Evolutionary conservation across 1,140 invertebrate species (phyloP).

Genomic region (Drosophila jambulina): DNA sequence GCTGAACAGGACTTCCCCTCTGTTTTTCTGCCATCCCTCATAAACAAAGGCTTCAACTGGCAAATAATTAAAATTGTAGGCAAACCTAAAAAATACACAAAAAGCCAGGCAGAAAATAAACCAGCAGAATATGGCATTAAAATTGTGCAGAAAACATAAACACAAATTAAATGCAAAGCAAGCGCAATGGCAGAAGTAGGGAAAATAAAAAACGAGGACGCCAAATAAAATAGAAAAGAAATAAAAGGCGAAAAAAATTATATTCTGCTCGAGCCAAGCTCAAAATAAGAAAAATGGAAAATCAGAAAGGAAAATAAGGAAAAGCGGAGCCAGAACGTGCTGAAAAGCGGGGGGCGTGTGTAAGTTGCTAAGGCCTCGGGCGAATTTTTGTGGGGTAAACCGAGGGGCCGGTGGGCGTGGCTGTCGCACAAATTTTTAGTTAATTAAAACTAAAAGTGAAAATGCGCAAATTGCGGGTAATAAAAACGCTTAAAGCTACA

Average conservation of each 20-base stretch:
- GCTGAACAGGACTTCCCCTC: conserved; percentile 13
- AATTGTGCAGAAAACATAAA: conserved; percentile 62
- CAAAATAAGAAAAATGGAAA: conserved; percentile 49
- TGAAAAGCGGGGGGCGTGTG: conserved; percentile 2
- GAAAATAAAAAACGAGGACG: conserved; percentile 53
- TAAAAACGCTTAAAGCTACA: conserved; percentile 68
- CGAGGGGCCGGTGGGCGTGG: conserved; percentile 9
- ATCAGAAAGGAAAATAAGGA: conserved; percentile 25
- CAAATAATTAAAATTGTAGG: conserved; percentile 76
- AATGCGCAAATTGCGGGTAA: conserved; percentile 78
- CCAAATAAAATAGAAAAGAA: conserved; percentile 68
- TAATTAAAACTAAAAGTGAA: conserved; percentile 83
- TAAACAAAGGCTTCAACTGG: conserved; percentile 50
- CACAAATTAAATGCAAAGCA: conserved; percentile 61
- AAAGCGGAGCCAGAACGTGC: conserved; percentile 14
- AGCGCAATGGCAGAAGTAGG: conserved; percentile 40
- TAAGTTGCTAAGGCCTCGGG: conserved; percentile 31
- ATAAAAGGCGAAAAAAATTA: conserved; percentile 27
- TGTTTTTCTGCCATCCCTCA: conserved; percentile 1
- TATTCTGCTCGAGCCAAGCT: conserved; percentile 31
- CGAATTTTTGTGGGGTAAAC: conserved; percentile 26
- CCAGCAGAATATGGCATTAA: conserved; percentile 56
- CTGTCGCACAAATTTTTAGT: conserved; percentile 70
- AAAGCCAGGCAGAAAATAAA: conserved; percentile 51
- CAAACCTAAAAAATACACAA: conserved; percentile 51